A percentile compares a stretch with the other conserved stretches of the same genome.
Conservation (phyloP, 2,797 vertebrate species). For the Silurus aristotelis region DNA sequence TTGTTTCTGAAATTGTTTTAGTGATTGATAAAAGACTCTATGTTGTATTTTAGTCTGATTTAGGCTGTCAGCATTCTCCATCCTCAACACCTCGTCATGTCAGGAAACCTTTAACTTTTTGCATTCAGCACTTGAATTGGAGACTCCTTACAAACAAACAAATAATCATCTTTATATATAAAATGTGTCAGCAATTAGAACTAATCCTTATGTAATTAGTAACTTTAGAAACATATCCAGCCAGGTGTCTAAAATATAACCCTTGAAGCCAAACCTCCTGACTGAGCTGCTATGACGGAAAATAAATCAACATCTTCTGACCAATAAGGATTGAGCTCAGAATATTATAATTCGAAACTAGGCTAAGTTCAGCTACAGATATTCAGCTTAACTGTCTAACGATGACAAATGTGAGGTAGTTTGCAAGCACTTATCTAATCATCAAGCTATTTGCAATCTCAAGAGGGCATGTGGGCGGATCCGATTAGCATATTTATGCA, state of each 20-base stretch:
- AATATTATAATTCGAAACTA: not conserved
- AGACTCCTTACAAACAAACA: not conserved
- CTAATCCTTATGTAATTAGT: too few relatives aligned
- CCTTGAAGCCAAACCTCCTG: not conserved
- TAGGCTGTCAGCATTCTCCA: not conserved
- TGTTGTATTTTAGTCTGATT: not conserved
- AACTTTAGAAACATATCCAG: not conserved
- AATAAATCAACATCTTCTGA: not conserved
- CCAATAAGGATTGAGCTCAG: not conserved
- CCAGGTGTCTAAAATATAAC: not conserved
- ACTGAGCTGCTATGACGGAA: not conserved
- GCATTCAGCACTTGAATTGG: not conserved
- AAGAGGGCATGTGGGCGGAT: constrained; percentile 22
- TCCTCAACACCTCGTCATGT: not conserved
- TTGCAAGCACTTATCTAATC: constrained; percentile 17
- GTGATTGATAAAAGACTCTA: not conserved
- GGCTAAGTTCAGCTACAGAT: not conserved
- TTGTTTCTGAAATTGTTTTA: not conserved
- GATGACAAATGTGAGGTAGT: constrained; percentile 32
- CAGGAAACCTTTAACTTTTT: not conserved
- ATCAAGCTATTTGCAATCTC: constrained; percentile 15
- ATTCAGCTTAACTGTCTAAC: constrained; percentile 1
- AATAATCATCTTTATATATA: not conserved
- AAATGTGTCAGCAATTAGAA: not conserved
- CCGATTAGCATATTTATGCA: constrained; percentile 22